Conservation (phyloP, 2,888 invertebrate species). For the Alloscopus bannaensis region DNA sequence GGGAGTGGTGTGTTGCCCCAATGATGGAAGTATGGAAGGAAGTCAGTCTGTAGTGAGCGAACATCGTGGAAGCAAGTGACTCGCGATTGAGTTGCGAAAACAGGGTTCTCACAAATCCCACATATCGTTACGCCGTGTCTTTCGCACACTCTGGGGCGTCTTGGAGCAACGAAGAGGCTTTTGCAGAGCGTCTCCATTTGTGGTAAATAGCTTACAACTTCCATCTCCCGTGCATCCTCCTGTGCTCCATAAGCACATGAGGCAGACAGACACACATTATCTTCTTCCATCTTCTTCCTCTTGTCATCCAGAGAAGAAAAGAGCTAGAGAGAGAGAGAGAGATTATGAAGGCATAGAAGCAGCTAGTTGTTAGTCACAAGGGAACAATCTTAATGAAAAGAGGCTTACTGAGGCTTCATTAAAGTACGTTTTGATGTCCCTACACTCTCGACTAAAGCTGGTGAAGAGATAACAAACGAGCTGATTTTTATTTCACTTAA, state of each 20-base stretch:
- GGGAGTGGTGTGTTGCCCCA: slow-evolving; percentile 61
- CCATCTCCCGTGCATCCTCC: too few species aligned
- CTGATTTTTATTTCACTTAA: slow-evolving; percentile 1
- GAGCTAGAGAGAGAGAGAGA: too few species aligned
- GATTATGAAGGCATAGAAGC: slow-evolving; percentile 21
- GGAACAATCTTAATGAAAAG: slow-evolving; percentile 7
- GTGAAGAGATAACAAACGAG: slow-evolving; percentile 8
- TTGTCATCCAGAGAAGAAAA: slow-evolving; percentile 20
- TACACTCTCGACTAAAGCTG: slow-evolving; percentile 2
- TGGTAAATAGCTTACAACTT: too few species aligned
- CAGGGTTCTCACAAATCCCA: too few species aligned
- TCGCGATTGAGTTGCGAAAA: too few species aligned
- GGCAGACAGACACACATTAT: background rate
- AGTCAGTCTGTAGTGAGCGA: slow-evolving; percentile 13
- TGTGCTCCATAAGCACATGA: too few species aligned
- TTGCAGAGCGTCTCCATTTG: too few species aligned
- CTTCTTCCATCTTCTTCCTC: background rate
- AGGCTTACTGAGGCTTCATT: slow-evolving; percentile 7
- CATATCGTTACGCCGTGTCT: too few species aligned
- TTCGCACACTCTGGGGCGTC: too few species aligned
- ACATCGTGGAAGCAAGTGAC: too few species aligned
- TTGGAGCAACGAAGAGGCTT: too few species aligned
- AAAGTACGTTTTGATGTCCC: background rate
- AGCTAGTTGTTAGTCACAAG: slow-evolving; percentile 12
- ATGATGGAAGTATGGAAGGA: slow-evolving; percentile 40